A percentile compares a stretch with the other conserved stretches of the same genome.
Evolutionary conservation across 2,888 invertebrate genomes (phyloP).

Genomic region (Alentia gelatinosa): DNA sequence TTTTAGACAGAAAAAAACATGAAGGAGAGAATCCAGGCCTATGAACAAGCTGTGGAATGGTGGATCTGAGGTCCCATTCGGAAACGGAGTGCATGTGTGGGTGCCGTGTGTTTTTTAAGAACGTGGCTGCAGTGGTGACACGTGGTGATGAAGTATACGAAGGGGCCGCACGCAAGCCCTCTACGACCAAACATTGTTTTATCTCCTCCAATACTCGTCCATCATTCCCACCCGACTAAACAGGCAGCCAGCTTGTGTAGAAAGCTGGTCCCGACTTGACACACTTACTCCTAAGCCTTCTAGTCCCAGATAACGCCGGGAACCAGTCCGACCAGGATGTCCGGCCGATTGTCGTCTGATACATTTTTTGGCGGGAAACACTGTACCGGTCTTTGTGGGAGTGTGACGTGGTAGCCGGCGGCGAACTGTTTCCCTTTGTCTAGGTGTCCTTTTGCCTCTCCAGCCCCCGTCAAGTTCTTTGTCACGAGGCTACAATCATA

Average conservation of each 20-base stretch:
- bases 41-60: too few relatives aligned
- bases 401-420: background rate
- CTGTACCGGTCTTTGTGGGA: background rate
- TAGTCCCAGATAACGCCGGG: background rate
- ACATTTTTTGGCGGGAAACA: constrained; percentile 3
- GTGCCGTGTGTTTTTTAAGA: too few relatives aligned
- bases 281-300: background rate
- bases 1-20: too few relatives aligned
- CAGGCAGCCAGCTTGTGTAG: background rate
- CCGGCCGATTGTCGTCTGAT: background rate
- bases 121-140: too few relatives aligned
- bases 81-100: too few relatives aligned
- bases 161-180: too few relatives aligned
- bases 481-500: background rate
- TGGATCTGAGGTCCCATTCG: too few relatives aligned
- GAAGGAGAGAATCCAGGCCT: background rate
- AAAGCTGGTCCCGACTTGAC: background rate
- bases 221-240: background rate
- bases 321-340: background rate
- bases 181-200: background rate
- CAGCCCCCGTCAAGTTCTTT: background rate
- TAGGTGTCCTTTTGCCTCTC: background rate
- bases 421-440: too few relatives aligned
- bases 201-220: background rate
- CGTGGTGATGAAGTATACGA: too few relatives aligned